Conservation (phyloP, 2,113 vertebrate genomes). For the Protobothrops mucrosquamatus region DNA sequence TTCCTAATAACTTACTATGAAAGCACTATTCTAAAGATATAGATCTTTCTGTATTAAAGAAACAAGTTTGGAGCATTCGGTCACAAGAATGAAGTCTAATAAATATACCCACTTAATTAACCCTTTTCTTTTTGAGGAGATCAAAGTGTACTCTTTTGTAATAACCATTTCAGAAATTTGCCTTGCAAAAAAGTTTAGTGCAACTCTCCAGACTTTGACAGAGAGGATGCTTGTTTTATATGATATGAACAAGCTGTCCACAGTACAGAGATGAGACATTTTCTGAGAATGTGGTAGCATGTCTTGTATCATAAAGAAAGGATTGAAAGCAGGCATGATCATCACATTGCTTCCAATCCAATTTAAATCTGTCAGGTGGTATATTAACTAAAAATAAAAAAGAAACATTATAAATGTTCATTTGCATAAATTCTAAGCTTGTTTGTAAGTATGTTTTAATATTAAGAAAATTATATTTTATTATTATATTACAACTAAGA, state of each 20-base stretch:
- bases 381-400: background rate
- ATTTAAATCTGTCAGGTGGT: background rate
- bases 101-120: background rate
- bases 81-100: conserved; percentile 1
- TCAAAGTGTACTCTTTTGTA: background rate
- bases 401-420: background rate
- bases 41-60: background rate
- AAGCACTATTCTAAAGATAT: background rate
- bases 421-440: background rate
- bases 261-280: background rate
- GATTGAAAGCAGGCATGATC: background rate
- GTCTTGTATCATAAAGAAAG: background rate
- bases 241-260: background rate
- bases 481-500: background rate
- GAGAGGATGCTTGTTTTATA: background rate
- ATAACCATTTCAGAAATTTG: background rate
- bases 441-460: background rate
- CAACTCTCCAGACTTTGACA: background rate
- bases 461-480: background rate
- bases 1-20: background rate
- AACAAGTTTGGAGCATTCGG: background rate
- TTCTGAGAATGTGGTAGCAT: background rate
- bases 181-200: background rate
- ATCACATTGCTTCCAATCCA: background rate
- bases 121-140: background rate